phyloP scores from a whole-genome alignment of 2,888 invertebrate species.

The Pristionchus entomophagus region DNA sequence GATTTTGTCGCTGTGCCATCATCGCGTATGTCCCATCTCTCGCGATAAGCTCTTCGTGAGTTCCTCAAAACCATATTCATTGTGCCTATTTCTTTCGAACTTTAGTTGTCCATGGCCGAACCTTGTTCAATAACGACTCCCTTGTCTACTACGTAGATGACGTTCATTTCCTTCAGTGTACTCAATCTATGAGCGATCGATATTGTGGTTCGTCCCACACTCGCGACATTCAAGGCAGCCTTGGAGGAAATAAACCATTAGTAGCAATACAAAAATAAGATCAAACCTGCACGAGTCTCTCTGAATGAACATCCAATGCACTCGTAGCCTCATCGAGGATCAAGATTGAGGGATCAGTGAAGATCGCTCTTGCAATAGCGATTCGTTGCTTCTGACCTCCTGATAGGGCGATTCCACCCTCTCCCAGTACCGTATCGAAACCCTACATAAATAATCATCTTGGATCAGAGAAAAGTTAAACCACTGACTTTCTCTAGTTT shows the following conservation, averaged over 20 bases:
- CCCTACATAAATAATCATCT: not conserved
- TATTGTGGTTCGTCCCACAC: slow-evolving; percentile 62
- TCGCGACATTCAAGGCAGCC: slow-evolving; percentile 60
- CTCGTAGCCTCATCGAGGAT: slow-evolving; percentile 36
- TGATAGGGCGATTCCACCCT: slow-evolving; percentile 25
- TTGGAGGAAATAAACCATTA: too few species aligned
- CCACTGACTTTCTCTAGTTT: slow-evolving; percentile 11
- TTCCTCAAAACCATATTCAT: not conserved
- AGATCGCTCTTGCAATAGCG: slow-evolving; percentile 24
- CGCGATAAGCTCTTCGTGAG: not conserved
- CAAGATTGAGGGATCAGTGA: slow-evolving; percentile 14
- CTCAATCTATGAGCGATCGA: slow-evolving; percentile 66
- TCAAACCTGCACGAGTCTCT: slow-evolving; percentile 10
- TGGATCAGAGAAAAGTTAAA: not conserved
- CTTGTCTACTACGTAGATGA: slow-evolving; percentile 57
- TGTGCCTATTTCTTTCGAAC: not conserved
- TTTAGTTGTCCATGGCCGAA: not conserved
- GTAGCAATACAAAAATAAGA: too few species aligned
- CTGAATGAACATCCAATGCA: slow-evolving; percentile 7
- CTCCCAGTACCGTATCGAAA: slow-evolving; percentile 16
- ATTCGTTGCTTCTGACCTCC: slow-evolving; percentile 38
- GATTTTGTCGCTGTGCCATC: slow-evolving; percentile 2
- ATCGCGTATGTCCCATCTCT: not conserved
- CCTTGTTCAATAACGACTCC: slow-evolving; percentile 56
- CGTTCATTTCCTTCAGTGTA: slow-evolving; percentile 61